Evolutionary conservation across 2,797 vertebrate species (phyloP), one percentile per base, ranked within the genome.

Genomic region (Clarias fuscus): DNA sequence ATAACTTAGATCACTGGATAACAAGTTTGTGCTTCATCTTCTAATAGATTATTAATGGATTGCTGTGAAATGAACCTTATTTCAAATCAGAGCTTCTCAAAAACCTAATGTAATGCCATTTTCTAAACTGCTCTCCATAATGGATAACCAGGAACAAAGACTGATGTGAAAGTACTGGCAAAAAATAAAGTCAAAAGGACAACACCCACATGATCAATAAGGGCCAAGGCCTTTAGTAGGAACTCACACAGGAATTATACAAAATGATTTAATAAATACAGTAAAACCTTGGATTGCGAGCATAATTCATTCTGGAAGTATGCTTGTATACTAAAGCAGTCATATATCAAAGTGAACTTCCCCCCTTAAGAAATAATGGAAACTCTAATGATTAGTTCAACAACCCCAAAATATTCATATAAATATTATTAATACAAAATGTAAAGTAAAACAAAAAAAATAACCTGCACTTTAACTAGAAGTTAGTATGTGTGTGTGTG

Each of bases 71-170:
- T 62, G n/a, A 83, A 48, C 30, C 84, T 75, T 30, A 84, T 75
- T 40, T 62, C 62, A 82, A n/a, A 65, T 53, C 30, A 73, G 68
- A 81, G 67, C 75, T 20, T 87, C 62, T 87, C 58, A 37, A n/a
- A 80, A 80, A 72, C 5, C 11, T 84, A 80, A 83, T 84, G 48
- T 64, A 56, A 79, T 86, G 81, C 15, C 78, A 68, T 80, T 84
- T 40, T 84, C 30, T 87, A 75, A 81, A 30, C 58, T 17, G 72
- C 71, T 73, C 43, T 70, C 64, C 59, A 2, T 27, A 64, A 82
- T 84, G 67, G 11, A 27, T 22, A 11, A 80, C 68, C 4, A 7
- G 76, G 73, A 62, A 56, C 67, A 62, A 18, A 72, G 67, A 20
- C 86, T 33, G 37, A 70, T 65, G 58, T 65, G 15, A 79, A 71